Conservation (phyloP, 2,797 vertebrate species). For the Diglossa cyanea region DNA sequence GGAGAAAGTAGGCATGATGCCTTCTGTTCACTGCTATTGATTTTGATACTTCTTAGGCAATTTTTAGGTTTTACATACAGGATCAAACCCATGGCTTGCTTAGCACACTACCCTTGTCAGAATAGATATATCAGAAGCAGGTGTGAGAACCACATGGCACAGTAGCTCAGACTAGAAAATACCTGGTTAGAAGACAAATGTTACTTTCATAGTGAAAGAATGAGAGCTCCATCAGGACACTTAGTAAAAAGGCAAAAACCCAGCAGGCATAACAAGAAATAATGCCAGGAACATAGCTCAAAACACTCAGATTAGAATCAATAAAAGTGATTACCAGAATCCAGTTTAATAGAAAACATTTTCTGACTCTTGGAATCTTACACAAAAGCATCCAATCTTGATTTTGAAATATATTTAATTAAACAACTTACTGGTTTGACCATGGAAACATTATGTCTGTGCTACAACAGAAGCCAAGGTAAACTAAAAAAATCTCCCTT, state of each 20-base stretch:
- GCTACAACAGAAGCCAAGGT: neutral
- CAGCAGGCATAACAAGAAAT: neutral
- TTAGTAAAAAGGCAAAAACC: neutral
- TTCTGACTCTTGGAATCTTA: neutral
- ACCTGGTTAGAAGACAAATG: neutral
- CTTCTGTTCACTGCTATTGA: neutral
- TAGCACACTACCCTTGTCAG: neutral
- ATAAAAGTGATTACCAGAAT: neutral
- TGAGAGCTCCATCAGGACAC: neutral
- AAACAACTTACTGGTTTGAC: neutral
- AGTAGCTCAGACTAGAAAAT: neutral
- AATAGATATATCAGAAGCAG: neutral
- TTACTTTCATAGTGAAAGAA: neutral
- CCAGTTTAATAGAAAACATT: neutral
- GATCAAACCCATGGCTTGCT: neutral
- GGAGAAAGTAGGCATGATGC: fast-evolving
- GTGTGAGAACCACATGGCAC: neutral
- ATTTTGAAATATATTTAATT: neutral
- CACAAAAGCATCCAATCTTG: neutral
- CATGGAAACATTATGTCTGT: neutral
- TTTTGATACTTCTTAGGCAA: neutral
- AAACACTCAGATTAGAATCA: neutral
- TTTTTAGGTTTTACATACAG: neutral
- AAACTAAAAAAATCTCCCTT: neutral
- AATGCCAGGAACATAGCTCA: neutral